phyloP scores from a whole-genome alignment of 2,888 invertebrate species.

The Patella depressa region DNA sequence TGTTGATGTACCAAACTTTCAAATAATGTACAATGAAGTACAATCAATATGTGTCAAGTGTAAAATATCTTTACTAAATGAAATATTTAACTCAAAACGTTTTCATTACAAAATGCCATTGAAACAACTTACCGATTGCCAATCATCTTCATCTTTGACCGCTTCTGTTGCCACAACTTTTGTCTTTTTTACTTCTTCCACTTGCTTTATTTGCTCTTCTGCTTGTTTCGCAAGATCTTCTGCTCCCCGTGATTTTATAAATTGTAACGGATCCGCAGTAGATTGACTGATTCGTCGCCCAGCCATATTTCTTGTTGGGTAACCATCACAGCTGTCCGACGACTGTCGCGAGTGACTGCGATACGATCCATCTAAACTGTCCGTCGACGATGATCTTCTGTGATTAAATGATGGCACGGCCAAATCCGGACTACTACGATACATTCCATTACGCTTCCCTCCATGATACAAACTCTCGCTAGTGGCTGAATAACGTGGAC shows the following conservation, averaged over 20 bases:
- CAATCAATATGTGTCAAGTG: too few species aligned
- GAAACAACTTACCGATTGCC: conserved; percentile 60
- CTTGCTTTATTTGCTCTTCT: conserved; percentile 59
- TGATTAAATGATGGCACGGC: conserved; percentile 46
- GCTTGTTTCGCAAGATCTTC: conserved; percentile 60
- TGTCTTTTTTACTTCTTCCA: conserved; percentile 56
- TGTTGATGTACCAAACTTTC: too few species aligned
- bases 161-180: conserved; percentile 21
- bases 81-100: too few species aligned
- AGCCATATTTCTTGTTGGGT: conserved; percentile 41
- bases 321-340: conserved; percentile 54
- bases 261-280: conserved; percentile 65
- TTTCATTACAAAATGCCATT: too few species aligned
- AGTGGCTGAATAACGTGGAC: conserved; percentile 15
- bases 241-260: conserved; percentile 58
- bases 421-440: conserved; percentile 57
- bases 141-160: conserved; percentile 50
- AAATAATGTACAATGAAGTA: too few species aligned
- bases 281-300: conserved; percentile 43
- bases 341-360: conserved; percentile 60
- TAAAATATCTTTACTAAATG: too few species aligned
- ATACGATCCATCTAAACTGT: conserved; percentile 57
- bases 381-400: conserved; percentile 57
- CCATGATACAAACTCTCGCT: conserved; percentile 37
- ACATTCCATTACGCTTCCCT: conserved; percentile 42